A percentile compares a stretch with the other conserved stretches of the same genome.
These are phyloP conservation scores for Drosophila percnosoma DNA, from an alignment of 2,888 invertebrate genomes.

Conservation along the genomic window DNA sequence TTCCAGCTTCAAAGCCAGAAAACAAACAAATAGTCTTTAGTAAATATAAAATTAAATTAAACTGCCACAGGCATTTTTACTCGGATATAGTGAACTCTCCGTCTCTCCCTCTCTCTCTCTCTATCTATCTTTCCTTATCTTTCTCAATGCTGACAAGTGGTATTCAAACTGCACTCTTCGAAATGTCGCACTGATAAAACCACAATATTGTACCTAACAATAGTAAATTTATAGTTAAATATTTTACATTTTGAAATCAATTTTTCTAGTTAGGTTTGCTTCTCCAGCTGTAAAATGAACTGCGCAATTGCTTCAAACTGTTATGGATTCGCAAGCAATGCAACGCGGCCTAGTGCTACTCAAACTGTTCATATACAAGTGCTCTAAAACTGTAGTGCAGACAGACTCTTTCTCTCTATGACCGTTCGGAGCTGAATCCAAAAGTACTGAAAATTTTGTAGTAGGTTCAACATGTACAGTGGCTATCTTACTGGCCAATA, in stretches of 20 bases:
- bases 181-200: not conserved
- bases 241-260: not conserved
- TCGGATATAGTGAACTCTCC: not conserved
- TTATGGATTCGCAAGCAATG: not conserved
- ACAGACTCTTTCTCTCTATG: not conserved
- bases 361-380: not conserved
- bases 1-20: constrained; percentile 20
- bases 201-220: not conserved
- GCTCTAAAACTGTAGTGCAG: not conserved
- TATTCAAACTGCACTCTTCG: not conserved
- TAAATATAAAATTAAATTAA: constrained; percentile 43
- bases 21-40: constrained; percentile 47
- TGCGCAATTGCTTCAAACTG: not conserved
- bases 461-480: not conserved
- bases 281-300: not conserved
- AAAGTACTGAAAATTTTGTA: constrained; percentile 6
- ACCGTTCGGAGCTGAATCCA: not conserved
- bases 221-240: not conserved
- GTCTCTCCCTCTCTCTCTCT: not conserved
- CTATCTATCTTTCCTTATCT: not conserved
- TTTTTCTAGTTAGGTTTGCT: not conserved
- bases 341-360: not conserved
- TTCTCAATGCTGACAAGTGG: not conserved
- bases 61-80: constrained; percentile 20
- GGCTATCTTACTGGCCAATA: not conserved